Evolutionary conservation across 2,797 vertebrate species (phyloP), one percentile per base, ranked within the genome.

Genomic region (Meda fulgida): DNA sequence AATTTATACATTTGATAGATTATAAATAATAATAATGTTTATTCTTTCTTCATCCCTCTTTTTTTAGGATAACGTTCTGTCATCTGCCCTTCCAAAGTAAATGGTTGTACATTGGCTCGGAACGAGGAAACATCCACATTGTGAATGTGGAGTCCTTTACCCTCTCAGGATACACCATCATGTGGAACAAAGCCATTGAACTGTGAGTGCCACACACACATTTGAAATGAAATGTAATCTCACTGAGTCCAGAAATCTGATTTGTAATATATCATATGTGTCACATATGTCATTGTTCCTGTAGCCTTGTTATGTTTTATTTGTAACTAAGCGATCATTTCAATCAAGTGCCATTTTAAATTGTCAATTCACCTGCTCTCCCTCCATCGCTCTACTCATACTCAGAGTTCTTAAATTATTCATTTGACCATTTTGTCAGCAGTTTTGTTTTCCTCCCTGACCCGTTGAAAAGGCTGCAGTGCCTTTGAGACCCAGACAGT

Each of bases 171-270:
- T 97, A 97, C 80, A 97, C 97, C 93, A 96, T 97, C 93, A 97
- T 97, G 97, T 97, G 97, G 97, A 97, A 97, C 94, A 97, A 97
- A 97, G 97, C 97, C 96, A 97, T 97, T 91, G 96, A 97, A 95
- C 94, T 97, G 97, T 97, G 91, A 97, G 97, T 97, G 38, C 75
- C 79, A 53, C 69, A 29, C 83, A 51, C 80, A 75, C 81, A 60
- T 51, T 21, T 48, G 31, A n/a, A 80, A 31, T 23, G 9, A 58
- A 81, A 83, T 40, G 75, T 19, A 29, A 84, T 84, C 85, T 87
- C 67, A 77, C 63, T 67, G 38, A 80, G 66, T 65, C 53, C 69
- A 72, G 31, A 78, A 53, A 34, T 67, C 65, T 77, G n/a, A 10
- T 23, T 72, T 58, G 40, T 65, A 40, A 34, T 81, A 58, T 87